Evolutionary conservation across 2,888 invertebrate genomes (phyloP), one percentile per base, ranked within the genome.

Genomic region (Pheosia tremula): DNA sequence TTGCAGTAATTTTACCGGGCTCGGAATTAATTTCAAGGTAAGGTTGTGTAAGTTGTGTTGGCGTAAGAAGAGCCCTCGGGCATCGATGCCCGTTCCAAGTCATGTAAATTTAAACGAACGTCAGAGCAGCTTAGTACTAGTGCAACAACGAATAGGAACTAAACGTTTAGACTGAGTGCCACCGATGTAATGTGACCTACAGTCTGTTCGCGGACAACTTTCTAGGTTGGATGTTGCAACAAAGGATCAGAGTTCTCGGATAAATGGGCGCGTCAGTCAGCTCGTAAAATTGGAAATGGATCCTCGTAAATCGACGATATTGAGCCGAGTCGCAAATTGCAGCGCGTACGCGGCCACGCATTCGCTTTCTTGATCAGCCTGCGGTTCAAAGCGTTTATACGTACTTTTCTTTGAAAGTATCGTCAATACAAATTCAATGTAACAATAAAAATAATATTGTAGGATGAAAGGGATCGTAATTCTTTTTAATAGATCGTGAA

Each of bases 241-340:
- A 37, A 67, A 78, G 77, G 79, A 82, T 79, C 76, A 72, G 80
- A 80, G 87, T 69, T 83, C 87, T 80, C 66, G 66, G 72, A 77
- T 78, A 81, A 81, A 79, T 87, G 86, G 86, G 62, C 83, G 78
- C 80, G 81, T 88, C 84, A 86, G 80, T 78, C 77, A 77, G 84
- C 81, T 88, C 88, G 81, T 90, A 90, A 91, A 90, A 86, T 89
- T 83, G 82, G 81, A 88, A 88, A 89, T 86, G 85, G 83, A 85
- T 88, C 82, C 85, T 88, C 88, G 87, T 88, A 89, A 90, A 90
- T 88, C 86, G 84, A 74, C 77, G 78, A 85, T 86, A 88, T 85
- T 87, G 85, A 87, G 81, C 72, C 75, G 78, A 85, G 82, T 85
- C 81, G 83, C 88, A 88, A 88, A 88, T 88, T 84, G 86, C 84